These are phyloP conservation scores for Coryphaenoides rupestris DNA, from an alignment of 2,113 vertebrate genomes.

Conservation along the genomic window DNA sequence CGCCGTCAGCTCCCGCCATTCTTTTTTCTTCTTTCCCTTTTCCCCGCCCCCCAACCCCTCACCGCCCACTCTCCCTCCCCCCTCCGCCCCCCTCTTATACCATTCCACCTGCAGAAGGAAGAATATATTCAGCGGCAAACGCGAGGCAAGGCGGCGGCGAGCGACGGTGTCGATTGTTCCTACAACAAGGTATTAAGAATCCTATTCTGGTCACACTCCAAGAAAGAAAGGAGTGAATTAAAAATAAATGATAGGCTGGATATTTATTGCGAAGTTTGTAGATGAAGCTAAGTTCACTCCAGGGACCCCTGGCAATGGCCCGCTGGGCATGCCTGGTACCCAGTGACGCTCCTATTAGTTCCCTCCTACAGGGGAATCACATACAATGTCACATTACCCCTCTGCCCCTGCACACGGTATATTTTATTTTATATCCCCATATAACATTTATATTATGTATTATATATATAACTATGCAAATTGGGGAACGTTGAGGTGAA, in stretches of 20 bases:
- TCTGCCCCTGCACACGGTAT: slow-evolving; percentile 48
- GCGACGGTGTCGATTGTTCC: slow-evolving; percentile 83
- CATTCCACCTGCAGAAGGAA: slow-evolving; percentile 76
- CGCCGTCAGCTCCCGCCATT: slow-evolving; percentile 57
- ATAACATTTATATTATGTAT: slow-evolving; percentile 39
- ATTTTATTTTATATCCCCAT: slow-evolving; percentile 49
- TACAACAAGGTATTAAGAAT: slow-evolving; percentile 89
- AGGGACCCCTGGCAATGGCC: slow-evolving; percentile 42
- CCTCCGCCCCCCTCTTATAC: too few species aligned
- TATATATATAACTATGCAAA: slow-evolving; percentile 32
- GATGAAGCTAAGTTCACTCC: slow-evolving; percentile 68
- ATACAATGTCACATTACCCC: slow-evolving; percentile 66
- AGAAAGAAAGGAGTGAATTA: slow-evolving; percentile 73
- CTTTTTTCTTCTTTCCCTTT: slow-evolving; percentile 32
- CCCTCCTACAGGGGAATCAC: slow-evolving; percentile 47
- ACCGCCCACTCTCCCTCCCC: too few species aligned
- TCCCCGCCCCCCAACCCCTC: too few species aligned
- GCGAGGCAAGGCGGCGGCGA: slow-evolving; percentile 64
- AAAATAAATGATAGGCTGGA: slow-evolving; percentile 81
- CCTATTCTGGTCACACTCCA: slow-evolving; percentile 74
- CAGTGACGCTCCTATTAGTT: slow-evolving; percentile 53
- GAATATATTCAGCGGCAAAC: slow-evolving; percentile 78
- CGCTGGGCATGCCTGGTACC: slow-evolving; percentile 42
- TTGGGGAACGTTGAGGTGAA: slow-evolving; percentile 38
- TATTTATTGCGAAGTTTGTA: slow-evolving; percentile 79